A percentile compares a stretch with the other conserved stretches of the same genome.
These are phyloP conservation scores for Shargacucullia verbasci DNA, from an alignment of 2,888 invertebrate genomes.

Conservation along the genomic window DNA sequence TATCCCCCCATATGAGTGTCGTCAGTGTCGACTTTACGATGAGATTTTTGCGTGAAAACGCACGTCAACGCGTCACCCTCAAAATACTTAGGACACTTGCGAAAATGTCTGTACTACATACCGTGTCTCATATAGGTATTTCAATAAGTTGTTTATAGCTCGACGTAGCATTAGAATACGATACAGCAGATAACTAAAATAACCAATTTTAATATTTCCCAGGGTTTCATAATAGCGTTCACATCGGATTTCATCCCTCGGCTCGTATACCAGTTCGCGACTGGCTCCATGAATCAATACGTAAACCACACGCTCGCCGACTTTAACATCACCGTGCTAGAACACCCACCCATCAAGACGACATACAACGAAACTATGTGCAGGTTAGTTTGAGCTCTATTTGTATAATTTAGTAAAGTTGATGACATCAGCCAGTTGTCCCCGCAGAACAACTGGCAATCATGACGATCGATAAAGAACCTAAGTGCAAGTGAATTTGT, in stretches of 20 bases:
- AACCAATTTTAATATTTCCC: slow-evolving; percentile 25
- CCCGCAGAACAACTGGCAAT: slow-evolving; percentile 81
- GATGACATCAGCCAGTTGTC: slow-evolving; percentile 91
- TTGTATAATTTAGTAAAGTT: slow-evolving; percentile 69
- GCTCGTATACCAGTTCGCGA: slow-evolving; percentile 93
- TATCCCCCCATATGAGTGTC: too few relatives aligned
- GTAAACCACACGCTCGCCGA: slow-evolving; percentile 93
- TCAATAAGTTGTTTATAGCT: too few relatives aligned
- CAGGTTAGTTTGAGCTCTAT: slow-evolving; percentile 82
- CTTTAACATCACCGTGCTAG: slow-evolving; percentile 91
- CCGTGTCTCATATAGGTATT: too few relatives aligned
- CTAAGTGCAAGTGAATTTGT: slow-evolving; percentile 89
- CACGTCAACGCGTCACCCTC: too few relatives aligned
- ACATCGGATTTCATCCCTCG: slow-evolving; percentile 98
- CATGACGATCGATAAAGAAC: slow-evolving; percentile 80
- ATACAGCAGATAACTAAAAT: too few relatives aligned
- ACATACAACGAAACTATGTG: slow-evolving; percentile 88
- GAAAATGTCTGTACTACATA: too few relatives aligned
- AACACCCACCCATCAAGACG: slow-evolving; percentile 78
- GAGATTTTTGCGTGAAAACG: too few relatives aligned
- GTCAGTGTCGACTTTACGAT: too few relatives aligned
- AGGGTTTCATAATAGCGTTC: slow-evolving; percentile 99
- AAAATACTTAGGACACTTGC: too few relatives aligned
- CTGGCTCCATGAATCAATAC: slow-evolving; percentile 92
- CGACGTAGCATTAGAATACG: too few relatives aligned